Evolutionary conservation across 2,888 invertebrate species (phyloP).

Genomic region (Lagria hirta): DNA sequence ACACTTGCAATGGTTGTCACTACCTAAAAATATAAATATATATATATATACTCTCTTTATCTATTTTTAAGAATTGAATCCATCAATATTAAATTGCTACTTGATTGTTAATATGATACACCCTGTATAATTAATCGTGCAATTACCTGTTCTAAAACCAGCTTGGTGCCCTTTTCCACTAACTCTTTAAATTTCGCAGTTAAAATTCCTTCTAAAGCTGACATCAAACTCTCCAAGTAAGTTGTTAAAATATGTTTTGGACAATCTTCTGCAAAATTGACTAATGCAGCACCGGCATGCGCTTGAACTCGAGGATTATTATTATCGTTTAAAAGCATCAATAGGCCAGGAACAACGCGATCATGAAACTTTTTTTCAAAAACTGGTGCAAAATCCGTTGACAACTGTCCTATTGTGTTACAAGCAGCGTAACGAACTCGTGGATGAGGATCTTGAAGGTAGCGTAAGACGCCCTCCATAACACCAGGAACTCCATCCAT

Average conservation of each 20-base stretch:
- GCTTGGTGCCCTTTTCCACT: constrained; percentile 89
- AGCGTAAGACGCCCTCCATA: constrained; percentile 49
- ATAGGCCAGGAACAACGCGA: constrained; percentile 88
- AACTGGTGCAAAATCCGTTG: constrained; percentile 94
- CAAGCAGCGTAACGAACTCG: constrained; percentile 96
- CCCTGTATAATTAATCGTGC: too few species aligned
- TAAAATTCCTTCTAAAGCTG: constrained; percentile 84
- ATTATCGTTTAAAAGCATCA: constrained; percentile 87
- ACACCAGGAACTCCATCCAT: constrained; percentile 75
- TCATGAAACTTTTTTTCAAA: constrained; percentile 98
- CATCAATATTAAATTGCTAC: too few species aligned
- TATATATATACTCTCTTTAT: too few species aligned
- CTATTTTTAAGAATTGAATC: too few species aligned
- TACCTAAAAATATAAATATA: too few species aligned
- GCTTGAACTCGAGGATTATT: constrained; percentile 92
- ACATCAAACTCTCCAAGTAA: constrained; percentile 90
- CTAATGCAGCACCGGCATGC: constrained; percentile 86
- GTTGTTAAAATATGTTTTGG: constrained; percentile 89
- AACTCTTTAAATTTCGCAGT: constrained; percentile 93
- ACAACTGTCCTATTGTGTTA: constrained; percentile 98
- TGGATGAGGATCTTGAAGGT: constrained; percentile 69
- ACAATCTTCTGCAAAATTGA: constrained; percentile 99
- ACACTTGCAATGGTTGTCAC: constrained; percentile 99
- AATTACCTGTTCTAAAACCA: constrained; percentile 97
- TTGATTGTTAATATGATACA: too few species aligned